Base-by-base conservation (phyloP, 2,888 invertebrate genomes). In the Drosophila ochracea region DNA sequence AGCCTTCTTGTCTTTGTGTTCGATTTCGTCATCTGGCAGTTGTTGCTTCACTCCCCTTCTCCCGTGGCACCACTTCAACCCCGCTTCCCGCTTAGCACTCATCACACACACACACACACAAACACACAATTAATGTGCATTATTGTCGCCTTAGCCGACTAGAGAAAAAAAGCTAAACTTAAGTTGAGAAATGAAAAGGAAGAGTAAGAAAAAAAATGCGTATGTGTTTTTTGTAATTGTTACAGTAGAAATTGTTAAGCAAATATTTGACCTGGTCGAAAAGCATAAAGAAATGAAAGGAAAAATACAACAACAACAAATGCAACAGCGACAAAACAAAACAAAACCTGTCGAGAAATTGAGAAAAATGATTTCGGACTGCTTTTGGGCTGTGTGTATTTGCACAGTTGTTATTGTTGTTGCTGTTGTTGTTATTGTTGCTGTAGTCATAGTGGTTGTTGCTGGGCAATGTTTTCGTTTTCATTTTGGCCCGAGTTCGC, bases 221-320 rank as follows among this genome's bases (percentile, higher is more conserved):
- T 65, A n/a, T 67, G n/a, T 63, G 16, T 53, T 62, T 76, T n/a
- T 41, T 31, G 49, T 49, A 65, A 72, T 73, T 88, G 89, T 83
- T 88, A 78, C 80, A 80, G 86, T 85, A 82, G 85, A 85, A 85
- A 85, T 86, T 84, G 89, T 85, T 85, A 72, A 80, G 82, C 82
- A 85, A 89, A 86, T 86, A 89, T 89, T 86, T 88, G 81, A 80
- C 68, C 68, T 67, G 66, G 35, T 53, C 72, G 55, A 50, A 55
- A 41, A 21, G 30, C 55, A 68, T 52, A 78, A 81, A 72, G 64
- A 76, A 82, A 65, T 68, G 70, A 79, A 70, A 73, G 66, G 78
- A 74, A 75, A 75, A 76, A 67, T 66, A 66, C 69, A 70, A 59
- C 69, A 70, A 62, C 69, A 74, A 62, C 61, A 58, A 43, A 47